A percentile compares a stretch with the other conserved stretches of the same genome.
These are phyloP conservation scores for Tanaodytes sp. DNA, from an alignment of 2,888 invertebrate genomes.

Conservation along the genomic window DNA sequence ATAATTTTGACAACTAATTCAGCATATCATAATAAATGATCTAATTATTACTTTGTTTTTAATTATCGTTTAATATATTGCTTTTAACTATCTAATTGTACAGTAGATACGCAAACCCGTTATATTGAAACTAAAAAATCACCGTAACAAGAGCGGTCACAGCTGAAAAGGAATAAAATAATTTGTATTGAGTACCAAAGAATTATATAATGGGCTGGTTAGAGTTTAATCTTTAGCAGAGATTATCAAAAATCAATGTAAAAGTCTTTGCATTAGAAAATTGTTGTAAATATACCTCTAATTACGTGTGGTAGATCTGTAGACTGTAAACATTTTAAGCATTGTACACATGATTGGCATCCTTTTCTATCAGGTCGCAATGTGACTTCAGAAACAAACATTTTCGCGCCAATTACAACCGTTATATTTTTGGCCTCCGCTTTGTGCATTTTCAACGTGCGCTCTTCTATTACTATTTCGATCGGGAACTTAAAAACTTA, in stretches of 20 bases:
- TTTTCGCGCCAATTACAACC: not conserved
- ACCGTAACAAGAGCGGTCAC: constrained; percentile 7
- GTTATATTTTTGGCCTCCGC: not conserved
- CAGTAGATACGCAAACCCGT: no score
- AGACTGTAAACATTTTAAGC: not conserved
- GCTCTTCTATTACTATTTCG: not conserved
- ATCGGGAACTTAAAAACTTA: not conserved
- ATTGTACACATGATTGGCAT: no score
- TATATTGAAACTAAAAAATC: no score
- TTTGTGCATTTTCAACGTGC: not conserved
- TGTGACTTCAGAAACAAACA: not conserved
- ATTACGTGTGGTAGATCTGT: not conserved
- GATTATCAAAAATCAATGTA: not conserved
- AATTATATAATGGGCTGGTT: not conserved
- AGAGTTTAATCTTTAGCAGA: not conserved
- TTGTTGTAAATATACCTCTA: not conserved
- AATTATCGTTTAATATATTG: no score
- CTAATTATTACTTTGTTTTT: no score
- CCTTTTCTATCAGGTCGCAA: no score
- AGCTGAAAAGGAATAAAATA: constrained; percentile 11
- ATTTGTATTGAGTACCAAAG: constrained; percentile 15
- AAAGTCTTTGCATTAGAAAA: not conserved
- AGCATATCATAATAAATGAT: no score
- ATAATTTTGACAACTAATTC: no score
- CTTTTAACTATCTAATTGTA: no score